Evolutionary conservation across 2,797 vertebrate species (phyloP).

Genomic region (Mormyrus proboscirostris): DNA sequence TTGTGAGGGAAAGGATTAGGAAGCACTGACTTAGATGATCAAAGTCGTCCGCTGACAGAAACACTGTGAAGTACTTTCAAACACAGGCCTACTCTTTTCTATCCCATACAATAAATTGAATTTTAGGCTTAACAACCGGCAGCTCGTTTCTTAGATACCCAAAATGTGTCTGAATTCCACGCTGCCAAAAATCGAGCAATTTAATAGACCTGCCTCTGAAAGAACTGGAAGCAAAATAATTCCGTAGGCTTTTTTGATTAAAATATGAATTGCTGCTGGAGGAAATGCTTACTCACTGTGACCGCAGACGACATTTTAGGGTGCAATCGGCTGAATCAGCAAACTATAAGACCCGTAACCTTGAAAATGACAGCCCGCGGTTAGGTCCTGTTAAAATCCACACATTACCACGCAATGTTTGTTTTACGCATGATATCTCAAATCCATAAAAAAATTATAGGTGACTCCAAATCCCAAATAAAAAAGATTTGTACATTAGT

Average conservation of each 20-base stretch:
- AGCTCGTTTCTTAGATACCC: not conserved
- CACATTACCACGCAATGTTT: not conserved
- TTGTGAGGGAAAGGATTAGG: not conserved
- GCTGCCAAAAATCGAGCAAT: not conserved
- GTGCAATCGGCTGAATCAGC: not conserved
- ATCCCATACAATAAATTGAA: not conserved
- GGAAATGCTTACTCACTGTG: constrained; percentile 6
- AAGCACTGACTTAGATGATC: not conserved
- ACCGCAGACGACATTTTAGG: not conserved
- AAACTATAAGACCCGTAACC: not conserved
- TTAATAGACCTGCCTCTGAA: not conserved
- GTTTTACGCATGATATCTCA: not conserved
- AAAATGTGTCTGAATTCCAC: not conserved
- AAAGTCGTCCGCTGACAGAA: not conserved
- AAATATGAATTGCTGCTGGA: not conserved
- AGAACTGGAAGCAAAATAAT: not conserved
- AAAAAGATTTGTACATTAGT: not conserved
- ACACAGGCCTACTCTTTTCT: not conserved
- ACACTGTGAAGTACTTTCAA: not conserved
- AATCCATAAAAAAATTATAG: not conserved
- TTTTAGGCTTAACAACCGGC: not conserved
- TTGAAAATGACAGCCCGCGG: not conserved
- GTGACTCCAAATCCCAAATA: not conserved
- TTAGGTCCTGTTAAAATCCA: not conserved
- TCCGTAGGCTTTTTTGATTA: not conserved